Base-by-base conservation (phyloP, 2,888 invertebrate species). In the Adela reaumurella region DNA sequence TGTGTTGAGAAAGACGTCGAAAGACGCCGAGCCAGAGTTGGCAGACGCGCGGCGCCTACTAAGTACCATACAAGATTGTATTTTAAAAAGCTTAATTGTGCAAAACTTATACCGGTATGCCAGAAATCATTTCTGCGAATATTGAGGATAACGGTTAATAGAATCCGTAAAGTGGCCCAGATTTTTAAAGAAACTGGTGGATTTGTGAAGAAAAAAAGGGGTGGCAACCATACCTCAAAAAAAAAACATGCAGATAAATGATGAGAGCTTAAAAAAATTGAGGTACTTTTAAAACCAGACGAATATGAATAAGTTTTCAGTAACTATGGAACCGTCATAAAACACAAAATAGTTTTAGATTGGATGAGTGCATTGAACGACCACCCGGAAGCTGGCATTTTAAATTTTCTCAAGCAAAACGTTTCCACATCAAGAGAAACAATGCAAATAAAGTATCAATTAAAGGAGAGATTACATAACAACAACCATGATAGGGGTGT, bases 381-480 rank as follows among this genome's bases (percentile, higher is more conserved):
- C 46, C 24, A 14, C 48, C 50, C 16, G 50, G 50, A 5, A 24
- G 20, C 11, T 50, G 50, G 47, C 47, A 50, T n/a, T 50, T 50
- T 20, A 47, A 47, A 41, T 50, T 50, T 20, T 45, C 50, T 2
- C 4, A 17, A 19, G 5, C 6, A 5, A 24, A 24, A 24, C 24
- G 24, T 6, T 24, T 24, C 24, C 10, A 6, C 10, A 5, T 24
- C 5, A 24, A 24, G 10, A 24, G 10, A 24, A 24, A 5, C 5
- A 24, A 24, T 6, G 5, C 24, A 6, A 24, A 24, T 10, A 24
- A 24, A 6, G 24, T 24, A 24, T 10, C 10, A 5, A 24, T 24
- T 6, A 24, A 10, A 24, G 24, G 24, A 24, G 24, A 24, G 10
- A 10, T 24, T n/a, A n/a, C n/a, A n/a, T 24, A 5, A 24, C 24